phyloP scores from a whole-genome alignment of 2,888 invertebrate species.

The Leptopilina myrica region DNA sequence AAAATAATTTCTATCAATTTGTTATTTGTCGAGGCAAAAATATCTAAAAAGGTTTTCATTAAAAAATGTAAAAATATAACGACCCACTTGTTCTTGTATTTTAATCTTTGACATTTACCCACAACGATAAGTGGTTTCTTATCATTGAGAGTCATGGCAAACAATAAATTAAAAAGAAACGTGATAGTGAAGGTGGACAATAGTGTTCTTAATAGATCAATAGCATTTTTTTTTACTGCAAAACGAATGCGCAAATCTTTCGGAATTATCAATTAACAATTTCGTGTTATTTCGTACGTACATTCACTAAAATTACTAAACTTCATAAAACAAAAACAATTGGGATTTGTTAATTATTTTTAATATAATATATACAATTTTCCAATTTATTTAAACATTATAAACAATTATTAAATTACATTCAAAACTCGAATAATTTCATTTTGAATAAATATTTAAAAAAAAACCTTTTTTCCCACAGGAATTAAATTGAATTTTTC shows the following conservation, averaged over 20 bases:
- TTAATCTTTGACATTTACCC: conserved; percentile 21
- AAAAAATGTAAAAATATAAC: background rate
- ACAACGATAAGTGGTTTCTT: conserved; percentile 27
- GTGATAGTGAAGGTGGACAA: conserved; percentile 24
- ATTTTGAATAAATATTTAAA: too few relatives aligned
- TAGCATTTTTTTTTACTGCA: conserved; percentile 32
- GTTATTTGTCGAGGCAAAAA: background rate
- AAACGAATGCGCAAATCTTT: conserved; percentile 2
- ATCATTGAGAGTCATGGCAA: conserved; percentile 8
- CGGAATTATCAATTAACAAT: background rate
- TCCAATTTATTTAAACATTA: too few relatives aligned
- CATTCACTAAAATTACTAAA: too few relatives aligned
- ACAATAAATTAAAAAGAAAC: conserved; percentile 1
- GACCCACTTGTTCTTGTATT: background rate
- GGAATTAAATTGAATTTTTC: too few relatives aligned
- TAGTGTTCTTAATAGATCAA: conserved; percentile 9
- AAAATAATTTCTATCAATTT: too few relatives aligned
- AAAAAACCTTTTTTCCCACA: too few relatives aligned
- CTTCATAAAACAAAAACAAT: too few relatives aligned
- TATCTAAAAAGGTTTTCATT: background rate
- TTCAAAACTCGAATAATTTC: too few relatives aligned
- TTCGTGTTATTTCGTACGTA: background rate
- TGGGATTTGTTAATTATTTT: too few relatives aligned
- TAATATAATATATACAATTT: too few relatives aligned
- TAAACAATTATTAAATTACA: too few relatives aligned